Evolutionary conservation across 2,797 vertebrate genomes (phyloP).

Genomic region (Siniperca scherzeri): DNA sequence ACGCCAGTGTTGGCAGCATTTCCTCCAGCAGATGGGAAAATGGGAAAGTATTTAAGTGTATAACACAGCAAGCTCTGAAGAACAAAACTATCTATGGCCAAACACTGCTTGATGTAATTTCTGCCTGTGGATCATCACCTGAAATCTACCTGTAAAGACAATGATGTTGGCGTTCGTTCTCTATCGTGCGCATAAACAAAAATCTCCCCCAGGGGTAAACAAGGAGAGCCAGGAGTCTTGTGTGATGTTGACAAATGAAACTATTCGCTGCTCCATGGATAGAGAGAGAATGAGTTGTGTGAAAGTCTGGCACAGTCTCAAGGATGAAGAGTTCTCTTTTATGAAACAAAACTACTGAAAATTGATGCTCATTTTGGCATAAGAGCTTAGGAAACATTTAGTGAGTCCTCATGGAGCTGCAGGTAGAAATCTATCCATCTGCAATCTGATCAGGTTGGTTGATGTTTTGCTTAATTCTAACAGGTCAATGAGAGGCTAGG

Average conservation of each 20-base stretch:
- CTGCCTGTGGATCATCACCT: slow-evolving; percentile 21
- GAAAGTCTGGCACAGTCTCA: neutral
- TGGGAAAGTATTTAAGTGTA: slow-evolving; percentile 44
- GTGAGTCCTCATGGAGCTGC: no score
- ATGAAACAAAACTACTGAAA: neutral
- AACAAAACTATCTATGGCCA: slow-evolving; percentile 28
- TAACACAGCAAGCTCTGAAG: slow-evolving; percentile 28
- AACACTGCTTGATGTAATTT: slow-evolving; percentile 24
- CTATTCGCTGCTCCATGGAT: neutral
- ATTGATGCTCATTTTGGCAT: neutral
- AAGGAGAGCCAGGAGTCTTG: neutral
- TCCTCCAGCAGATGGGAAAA: slow-evolving; percentile 60
- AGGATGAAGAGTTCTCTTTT: neutral
- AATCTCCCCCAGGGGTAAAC: neutral
- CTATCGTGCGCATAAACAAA: neutral
- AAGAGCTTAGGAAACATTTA: neutral
- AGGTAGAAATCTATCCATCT: neutral
- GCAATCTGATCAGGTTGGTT: neutral
- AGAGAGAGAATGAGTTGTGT: neutral
- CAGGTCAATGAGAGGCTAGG: neutral
- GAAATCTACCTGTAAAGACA: slow-evolving; percentile 26
- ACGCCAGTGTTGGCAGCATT: slow-evolving; percentile 40
- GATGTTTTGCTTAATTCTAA: no score
- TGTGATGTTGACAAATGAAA: slow-evolving; percentile 9
- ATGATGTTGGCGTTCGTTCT: slow-evolving; percentile 11